Evolutionary conservation across 1,140 invertebrate genomes (phyloP), one percentile per base, ranked within the genome.

Genomic region (Drosophila parabipectinata): DNA sequence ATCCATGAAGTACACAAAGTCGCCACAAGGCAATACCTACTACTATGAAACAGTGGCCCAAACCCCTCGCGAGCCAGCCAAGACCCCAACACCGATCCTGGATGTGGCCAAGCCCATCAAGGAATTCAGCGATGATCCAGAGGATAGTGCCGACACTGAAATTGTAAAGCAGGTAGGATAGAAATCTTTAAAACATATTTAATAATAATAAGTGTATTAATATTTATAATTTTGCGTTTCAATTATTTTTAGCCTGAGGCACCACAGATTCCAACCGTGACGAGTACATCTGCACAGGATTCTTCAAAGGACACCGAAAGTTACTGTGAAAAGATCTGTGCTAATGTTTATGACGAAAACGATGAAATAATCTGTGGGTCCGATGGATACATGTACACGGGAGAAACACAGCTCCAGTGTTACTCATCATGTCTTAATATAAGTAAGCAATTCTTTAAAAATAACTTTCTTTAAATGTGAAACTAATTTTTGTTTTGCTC

Each of bases 311-410:
- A 91, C 24, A 74, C 69, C 0, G 90, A 91, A 67, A 85, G 79
- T 5, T 85, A 88, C 64, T 91, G 90, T 37, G 90, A 91, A 50
- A 90, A 87, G 18, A 80, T 91, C n/a, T 91, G 90, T 50, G 79
- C 90, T 5, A 91, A 90, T 72, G 83, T 91, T 2, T 87, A 91
- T 48, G 90, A 91, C 69, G 90, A 89, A 9, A 90, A 91, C 45
- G 90, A 91, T 62, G 85, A 91, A 67, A 89, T 91, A 44, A 79
- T 91, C 3, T 91, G 90, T 60, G 90, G 90, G 26, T 91, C 90
- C 1, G 90, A 91, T 71, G 90, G 90, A 39, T 91, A 90, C 26
- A 91, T 91, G 90, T 91, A 91, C 47, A 91, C 90, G 5, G 90
- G 90, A 28, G 90, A 91, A 50, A 58, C 90, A 1, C 90, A 91